phyloP scores from a whole-genome alignment of 2,888 invertebrate species.

The Eupithecia tripunctaria region DNA sequence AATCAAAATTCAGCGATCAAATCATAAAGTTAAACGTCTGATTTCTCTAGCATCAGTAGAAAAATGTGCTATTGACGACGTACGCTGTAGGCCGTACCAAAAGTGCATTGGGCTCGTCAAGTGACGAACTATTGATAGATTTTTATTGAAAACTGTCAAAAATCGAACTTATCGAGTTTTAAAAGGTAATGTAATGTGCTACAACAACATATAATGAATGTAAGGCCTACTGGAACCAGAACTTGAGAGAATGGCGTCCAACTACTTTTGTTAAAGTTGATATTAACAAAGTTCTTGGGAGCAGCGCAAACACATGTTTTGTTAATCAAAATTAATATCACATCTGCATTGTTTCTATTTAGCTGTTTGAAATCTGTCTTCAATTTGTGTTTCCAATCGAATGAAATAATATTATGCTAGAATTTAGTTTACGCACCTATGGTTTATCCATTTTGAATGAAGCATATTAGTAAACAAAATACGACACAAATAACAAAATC shows the following conservation, averaged over 20 bases:
- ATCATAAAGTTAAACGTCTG: background rate
- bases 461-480: too few relatives aligned
- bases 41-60: background rate
- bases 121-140: background rate
- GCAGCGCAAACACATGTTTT: slow-evolving; percentile 14
- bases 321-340: slow-evolving; percentile 9
- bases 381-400: background rate
- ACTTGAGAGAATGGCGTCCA: slow-evolving; percentile 14
- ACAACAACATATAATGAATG: background rate
- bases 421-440: too few relatives aligned
- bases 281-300: slow-evolving; percentile 26
- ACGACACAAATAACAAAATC: too few relatives aligned
- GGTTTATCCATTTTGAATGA: too few relatives aligned
- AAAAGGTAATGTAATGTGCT: background rate
- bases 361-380: background rate
- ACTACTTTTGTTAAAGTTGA: slow-evolving; percentile 18
- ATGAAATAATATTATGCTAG: too few relatives aligned
- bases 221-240: background rate
- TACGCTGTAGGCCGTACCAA: too few relatives aligned
- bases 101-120: background rate
- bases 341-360: background rate
- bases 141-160: too few relatives aligned
- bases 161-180: too few relatives aligned
- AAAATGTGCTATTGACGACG: background rate
- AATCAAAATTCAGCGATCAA: background rate